phyloP scores from a whole-genome alignment of 2,888 invertebrate species.

The Pantelozetes paolii region DNA sequence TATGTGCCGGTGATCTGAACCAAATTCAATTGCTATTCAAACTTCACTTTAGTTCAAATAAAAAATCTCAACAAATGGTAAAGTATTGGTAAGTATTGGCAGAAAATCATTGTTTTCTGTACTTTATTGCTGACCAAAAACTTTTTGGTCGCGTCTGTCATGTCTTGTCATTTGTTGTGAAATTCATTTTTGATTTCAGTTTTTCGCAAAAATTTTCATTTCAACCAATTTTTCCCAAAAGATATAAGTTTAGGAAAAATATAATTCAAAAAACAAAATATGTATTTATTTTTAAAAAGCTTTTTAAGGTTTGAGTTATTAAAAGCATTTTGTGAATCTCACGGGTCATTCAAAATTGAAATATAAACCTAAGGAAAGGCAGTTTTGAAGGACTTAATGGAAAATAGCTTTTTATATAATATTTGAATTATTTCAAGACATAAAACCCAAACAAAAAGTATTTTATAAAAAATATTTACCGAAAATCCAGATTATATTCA shows the following conservation, averaged over 20 bases:
- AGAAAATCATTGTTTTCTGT: background rate
- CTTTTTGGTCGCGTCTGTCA: background rate
- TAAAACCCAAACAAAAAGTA: background rate
- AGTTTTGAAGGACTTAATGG: too few relatives aligned
- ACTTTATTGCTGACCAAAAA: slow-evolving; percentile 14
- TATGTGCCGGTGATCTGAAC: slow-evolving; percentile 8
- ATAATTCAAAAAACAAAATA: too few relatives aligned
- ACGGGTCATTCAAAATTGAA: background rate
- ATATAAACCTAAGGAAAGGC: background rate
- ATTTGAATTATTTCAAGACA: slow-evolving; percentile 4
- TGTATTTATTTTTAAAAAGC: too few relatives aligned
- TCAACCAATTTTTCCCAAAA: too few relatives aligned
- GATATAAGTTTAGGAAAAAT: too few relatives aligned
- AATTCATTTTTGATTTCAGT: background rate
- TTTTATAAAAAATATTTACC: slow-evolving; percentile 17
- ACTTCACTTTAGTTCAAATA: slow-evolving; percentile 30
- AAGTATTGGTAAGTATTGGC: too few relatives aligned
- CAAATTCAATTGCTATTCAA: slow-evolving; percentile 34
- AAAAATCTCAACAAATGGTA: background rate
- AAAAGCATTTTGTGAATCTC: too few relatives aligned
- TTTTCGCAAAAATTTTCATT: background rate
- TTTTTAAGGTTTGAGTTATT: too few relatives aligned
- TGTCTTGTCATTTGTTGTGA: background rate
- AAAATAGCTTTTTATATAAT: too few relatives aligned
- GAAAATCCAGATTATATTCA: slow-evolving; percentile 21